phyloP scores from a whole-genome alignment of 2,797 vertebrate species.

The Thalassophryne amazonica region DNA sequence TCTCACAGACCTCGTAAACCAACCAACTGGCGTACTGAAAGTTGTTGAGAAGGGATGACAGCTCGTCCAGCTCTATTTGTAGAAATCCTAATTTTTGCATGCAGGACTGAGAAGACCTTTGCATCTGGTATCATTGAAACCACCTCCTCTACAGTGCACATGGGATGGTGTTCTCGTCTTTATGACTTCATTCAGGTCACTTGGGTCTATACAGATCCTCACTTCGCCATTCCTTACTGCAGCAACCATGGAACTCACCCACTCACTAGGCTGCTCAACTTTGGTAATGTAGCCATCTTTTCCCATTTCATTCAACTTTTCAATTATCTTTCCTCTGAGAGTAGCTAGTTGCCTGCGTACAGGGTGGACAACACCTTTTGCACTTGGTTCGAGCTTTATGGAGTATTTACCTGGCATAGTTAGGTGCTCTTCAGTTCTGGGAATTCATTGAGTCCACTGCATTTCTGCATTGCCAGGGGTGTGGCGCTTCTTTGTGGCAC shows the following conservation, averaged over 20 bases:
- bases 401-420: not conserved
- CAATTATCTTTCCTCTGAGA: not conserved
- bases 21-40: conserved; percentile 5
- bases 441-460: too few species aligned
- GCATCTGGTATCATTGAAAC: not conserved
- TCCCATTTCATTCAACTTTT: not conserved
- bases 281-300: conserved; percentile 1
- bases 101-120: conserved; percentile 2
- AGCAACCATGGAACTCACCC: conserved; percentile 13
- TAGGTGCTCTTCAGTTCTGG: not conserved
- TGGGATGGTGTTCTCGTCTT: not conserved
- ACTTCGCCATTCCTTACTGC: not conserved
- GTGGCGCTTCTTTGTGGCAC: not conserved
- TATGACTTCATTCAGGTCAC: conserved; percentile 14
- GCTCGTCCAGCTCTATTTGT: conserved; percentile 7
- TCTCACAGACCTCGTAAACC: too few species aligned
- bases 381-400: not conserved
- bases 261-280: conserved; percentile 9
- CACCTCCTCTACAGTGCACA: not conserved
- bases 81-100: conserved; percentile 16
- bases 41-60: conserved; percentile 10
- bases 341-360: not conserved
- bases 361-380: not conserved
- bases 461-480: not conserved
- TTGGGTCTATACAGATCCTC: conserved; percentile 9